Evolutionary conservation across 2,888 invertebrate genomes (phyloP).

Genomic region (Antheraea assamensis): DNA sequence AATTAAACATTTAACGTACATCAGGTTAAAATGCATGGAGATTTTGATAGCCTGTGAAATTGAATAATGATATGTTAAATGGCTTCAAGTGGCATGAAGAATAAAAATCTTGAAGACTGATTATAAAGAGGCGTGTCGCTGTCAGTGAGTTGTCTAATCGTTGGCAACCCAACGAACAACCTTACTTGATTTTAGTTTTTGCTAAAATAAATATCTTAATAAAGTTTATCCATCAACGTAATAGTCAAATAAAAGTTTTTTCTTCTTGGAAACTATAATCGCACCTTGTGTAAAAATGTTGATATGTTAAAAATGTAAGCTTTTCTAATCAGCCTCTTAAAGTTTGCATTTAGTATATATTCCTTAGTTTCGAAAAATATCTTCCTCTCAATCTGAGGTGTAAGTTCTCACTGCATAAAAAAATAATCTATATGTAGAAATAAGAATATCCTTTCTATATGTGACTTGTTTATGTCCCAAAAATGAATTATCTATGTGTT

Average conservation of each 20-base stretch:
- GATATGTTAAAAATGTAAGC: neutral
- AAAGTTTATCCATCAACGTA: neutral
- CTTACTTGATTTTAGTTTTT: constrained; percentile 24
- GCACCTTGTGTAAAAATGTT: neutral
- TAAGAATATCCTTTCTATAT: no score
- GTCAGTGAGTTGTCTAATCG: constrained; percentile 30
- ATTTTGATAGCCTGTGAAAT: constrained; percentile 68
- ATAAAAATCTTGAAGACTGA: constrained; percentile 67
- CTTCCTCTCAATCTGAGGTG: neutral
- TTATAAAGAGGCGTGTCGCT: constrained; percentile 56
- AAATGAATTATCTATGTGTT: no score
- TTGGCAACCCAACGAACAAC: constrained; percentile 23
- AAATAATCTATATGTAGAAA: no score
- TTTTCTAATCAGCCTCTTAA: neutral
- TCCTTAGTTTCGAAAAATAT: neutral
- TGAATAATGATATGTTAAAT: constrained; percentile 58
- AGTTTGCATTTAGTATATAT: neutral
- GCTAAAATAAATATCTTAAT: neutral
- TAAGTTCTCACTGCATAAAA: no score
- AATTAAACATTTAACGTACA: constrained; percentile 70
- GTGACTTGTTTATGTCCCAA: no score
- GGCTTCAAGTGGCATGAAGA: constrained; percentile 48
- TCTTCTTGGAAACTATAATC: neutral
- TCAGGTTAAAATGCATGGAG: constrained; percentile 57
- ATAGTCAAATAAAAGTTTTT: neutral